Conservation (phyloP, 2,113 vertebrate species). For the Odontesthes bonariensis region DNA sequence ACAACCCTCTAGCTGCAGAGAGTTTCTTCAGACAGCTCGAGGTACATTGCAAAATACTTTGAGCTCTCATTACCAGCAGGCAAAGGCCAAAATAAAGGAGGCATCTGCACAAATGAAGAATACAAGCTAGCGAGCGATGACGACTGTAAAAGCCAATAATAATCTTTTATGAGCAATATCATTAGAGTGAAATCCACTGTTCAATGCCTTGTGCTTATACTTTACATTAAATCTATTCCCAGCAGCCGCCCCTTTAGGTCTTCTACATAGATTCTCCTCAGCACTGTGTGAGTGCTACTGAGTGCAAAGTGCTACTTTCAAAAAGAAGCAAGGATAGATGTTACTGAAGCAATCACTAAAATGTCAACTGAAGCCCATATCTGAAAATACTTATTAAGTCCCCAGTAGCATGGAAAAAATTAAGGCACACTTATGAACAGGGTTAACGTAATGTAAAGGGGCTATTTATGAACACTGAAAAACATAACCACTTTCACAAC, state of each 20-base stretch:
- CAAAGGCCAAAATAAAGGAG: conserved; percentile 46
- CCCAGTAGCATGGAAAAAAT: neutral
- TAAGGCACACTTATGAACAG: neutral
- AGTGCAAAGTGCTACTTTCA: neutral
- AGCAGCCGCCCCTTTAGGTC: neutral
- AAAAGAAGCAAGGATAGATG: neutral
- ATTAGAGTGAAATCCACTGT: conserved; percentile 36
- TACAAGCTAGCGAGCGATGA: conserved; percentile 44
- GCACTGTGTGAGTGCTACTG: too few relatives aligned
- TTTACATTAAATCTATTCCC: conserved; percentile 34
- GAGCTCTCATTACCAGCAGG: conserved; percentile 50
- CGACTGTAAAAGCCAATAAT: conserved; percentile 48
- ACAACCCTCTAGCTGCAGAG: conserved; percentile 26
- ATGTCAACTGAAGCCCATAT: neutral
- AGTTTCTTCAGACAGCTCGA: conserved; percentile 30
- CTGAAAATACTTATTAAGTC: neutral
- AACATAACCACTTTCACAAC: too few relatives aligned
- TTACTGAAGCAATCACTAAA: conserved; percentile 1
- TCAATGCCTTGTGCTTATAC: conserved; percentile 30
- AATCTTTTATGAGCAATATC: conserved; percentile 46
- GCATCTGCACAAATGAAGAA: conserved; percentile 40
- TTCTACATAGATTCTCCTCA: neutral
- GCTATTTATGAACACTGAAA: too few relatives aligned
- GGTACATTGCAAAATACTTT: conserved; percentile 29
- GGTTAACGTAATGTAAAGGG: neutral